Evolutionary conservation across 2,888 invertebrate genomes (phyloP).

Genomic region (Stegana nigrithorax): DNA sequence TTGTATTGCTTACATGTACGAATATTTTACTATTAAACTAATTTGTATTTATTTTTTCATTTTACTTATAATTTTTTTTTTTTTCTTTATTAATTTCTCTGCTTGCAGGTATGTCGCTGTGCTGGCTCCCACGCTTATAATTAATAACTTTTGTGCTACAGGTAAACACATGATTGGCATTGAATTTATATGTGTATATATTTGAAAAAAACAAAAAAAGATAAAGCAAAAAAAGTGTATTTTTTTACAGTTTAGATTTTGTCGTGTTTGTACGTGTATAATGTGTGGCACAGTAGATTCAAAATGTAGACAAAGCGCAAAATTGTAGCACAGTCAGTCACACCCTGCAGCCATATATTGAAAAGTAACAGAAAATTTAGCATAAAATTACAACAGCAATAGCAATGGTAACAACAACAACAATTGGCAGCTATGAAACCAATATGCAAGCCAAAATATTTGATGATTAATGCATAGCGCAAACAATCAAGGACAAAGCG

Average conservation of each 20-base stretch:
- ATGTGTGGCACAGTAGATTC: not conserved
- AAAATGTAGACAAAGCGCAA: not conserved
- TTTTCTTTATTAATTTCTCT: not conserved
- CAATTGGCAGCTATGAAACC: not conserved
- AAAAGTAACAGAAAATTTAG: constrained; percentile 3
- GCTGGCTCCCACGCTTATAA: constrained; percentile 2
- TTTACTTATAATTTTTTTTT: not conserved
- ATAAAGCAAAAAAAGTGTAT: not conserved
- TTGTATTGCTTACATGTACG: no score
- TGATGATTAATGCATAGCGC: constrained; percentile 7
- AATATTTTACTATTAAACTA: no score
- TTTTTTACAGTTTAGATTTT: not conserved
- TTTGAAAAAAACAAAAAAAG: not conserved
- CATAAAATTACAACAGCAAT: not conserved
- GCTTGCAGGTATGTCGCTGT: not conserved
- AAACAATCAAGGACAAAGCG: constrained; percentile 13
- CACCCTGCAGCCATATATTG: not conserved
- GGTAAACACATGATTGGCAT: not conserved
- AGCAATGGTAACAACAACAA: not conserved
- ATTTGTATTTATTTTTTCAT: no score
- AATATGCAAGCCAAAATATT: not conserved
- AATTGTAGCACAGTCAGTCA: not conserved
- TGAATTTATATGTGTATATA: constrained; percentile 2
- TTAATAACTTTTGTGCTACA: not conserved
- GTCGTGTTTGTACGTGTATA: not conserved